Conservation (phyloP, 2,113 vertebrate species). For the Brachirus orientalis region DNA sequence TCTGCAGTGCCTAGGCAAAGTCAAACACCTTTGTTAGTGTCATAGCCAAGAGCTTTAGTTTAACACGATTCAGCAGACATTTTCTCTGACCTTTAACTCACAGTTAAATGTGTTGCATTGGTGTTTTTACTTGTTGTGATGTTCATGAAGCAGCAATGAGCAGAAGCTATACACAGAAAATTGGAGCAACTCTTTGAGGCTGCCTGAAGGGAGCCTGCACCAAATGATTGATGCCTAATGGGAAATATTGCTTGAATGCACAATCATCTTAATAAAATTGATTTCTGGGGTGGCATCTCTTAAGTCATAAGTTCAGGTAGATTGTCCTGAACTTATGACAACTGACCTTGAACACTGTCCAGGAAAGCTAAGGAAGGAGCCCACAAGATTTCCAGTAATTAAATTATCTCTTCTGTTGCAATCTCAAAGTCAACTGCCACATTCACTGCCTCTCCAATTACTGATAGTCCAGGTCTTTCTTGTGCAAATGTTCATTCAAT, state of each 20-base stretch:
- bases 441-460: slow-evolving; percentile 14
- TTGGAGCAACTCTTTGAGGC: slow-evolving; percentile 33
- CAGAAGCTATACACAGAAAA: slow-evolving; percentile 28
- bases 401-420: slow-evolving; percentile 61
- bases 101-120: slow-evolving; percentile 46
- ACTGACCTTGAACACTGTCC: slow-evolving; percentile 57
- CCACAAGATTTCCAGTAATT: slow-evolving; percentile 52
- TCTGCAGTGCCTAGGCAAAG: slow-evolving; percentile 43
- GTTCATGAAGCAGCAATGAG: slow-evolving; percentile 37
- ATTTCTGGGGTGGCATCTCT: slow-evolving; percentile 21
- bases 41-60: slow-evolving; percentile 29
- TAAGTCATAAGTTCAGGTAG: slow-evolving; percentile 29
- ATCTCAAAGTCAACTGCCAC: slow-evolving; percentile 18
- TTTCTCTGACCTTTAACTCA: slow-evolving; percentile 35
- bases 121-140: slow-evolving; percentile 54
- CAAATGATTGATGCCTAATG: slow-evolving; percentile 54
- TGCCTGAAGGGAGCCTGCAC: slow-evolving; percentile 22
- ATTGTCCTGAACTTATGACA: slow-evolving; percentile 46
- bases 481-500: slow-evolving; percentile 43
- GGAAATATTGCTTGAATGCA: slow-evolving; percentile 59
- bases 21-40: slow-evolving; percentile 63
- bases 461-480: slow-evolving; percentile 41
- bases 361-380: slow-evolving; percentile 27
- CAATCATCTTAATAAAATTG: slow-evolving; percentile 57
- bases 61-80: slow-evolving; percentile 32